Base-by-base conservation (phyloP, 2,888 invertebrate genomes). In the Megamerina dolium region DNA sequence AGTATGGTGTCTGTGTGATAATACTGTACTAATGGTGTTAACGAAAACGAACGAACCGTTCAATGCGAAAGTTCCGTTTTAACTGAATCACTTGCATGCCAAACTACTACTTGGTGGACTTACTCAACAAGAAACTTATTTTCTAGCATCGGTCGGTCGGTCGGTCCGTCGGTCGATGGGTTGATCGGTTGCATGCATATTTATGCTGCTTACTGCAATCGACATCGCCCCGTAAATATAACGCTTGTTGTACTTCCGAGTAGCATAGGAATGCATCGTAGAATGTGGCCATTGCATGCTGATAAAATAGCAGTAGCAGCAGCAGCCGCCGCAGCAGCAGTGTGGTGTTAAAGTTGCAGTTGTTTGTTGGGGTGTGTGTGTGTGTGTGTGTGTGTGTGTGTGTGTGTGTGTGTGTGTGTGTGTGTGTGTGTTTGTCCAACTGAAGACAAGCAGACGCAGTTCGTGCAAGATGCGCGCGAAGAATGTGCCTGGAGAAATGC, bases 51-150 rank as follows among this genome's bases (percentile, higher is more conserved):
- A 51, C 49, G 54, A 56, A 68, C 68, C 66, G 66, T 59, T 58
- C 62, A 56, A 59, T 63, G 63, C 60, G 63, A 66, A 63, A 58
- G 66, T 64, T 65, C 61, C 61, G 63, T 67, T 67, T 65, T 60
- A 62, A 68, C 68, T 68, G 65, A 68, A 61, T 60, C 53, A 55
- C 54, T 57, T 55, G 55, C 55, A 56, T 56, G 54, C 56, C 57
- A 50, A 45, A 49, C 51, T 52, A 54, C 54, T 50, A 49, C 43
- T 55, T 51, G 48, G 45, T 58, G 58, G 66, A 68, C 65, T 66
- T 62, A 62, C 65, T 60, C 66, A 66, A 68, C 61, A 61, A 60
- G 61, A 65, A 68, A 60, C 63, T 57, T 58, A 60, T 64, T 56
- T n/a, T n/a, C n/a, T n/a, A n/a, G n/a, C n/a, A n/a, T n/a, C n/a